Evolutionary conservation across 2,888 invertebrate species (phyloP).

Genomic region (Callosobruchus maculatus): DNA sequence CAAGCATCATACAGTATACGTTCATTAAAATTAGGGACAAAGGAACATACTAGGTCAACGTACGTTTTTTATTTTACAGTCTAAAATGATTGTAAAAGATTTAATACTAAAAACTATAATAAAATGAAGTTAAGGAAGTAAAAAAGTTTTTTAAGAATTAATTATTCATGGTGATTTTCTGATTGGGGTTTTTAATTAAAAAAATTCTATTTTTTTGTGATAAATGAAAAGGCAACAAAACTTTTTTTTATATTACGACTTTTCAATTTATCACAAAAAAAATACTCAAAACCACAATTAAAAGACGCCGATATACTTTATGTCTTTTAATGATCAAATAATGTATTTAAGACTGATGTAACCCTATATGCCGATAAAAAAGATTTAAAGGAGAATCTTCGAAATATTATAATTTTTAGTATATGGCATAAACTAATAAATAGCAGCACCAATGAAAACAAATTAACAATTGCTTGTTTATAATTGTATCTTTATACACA

Average conservation of each 20-base stretch:
- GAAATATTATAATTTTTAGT: conserved; percentile 15
- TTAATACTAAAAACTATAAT: conserved; percentile 18
- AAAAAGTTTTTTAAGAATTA: no score
- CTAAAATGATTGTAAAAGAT: conserved; percentile 21
- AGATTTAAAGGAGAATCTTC: background rate
- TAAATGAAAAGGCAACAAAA: no score
- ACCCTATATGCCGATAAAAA: no score
- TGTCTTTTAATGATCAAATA: no score
- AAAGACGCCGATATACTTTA: no score
- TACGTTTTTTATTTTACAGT: conserved; percentile 20
- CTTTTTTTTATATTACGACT: no score
- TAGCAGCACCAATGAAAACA: conserved; percentile 24
- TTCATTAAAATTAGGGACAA: conserved; percentile 13
- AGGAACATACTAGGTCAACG: conserved; percentile 25
- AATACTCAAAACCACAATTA: no score
- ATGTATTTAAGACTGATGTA: no score
- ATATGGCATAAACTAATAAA: conserved; percentile 14
- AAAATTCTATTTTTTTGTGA: no score
- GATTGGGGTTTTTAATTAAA: background rate
- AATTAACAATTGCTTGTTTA: conserved; percentile 19
- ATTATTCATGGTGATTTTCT: background rate
- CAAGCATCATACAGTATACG: conserved; percentile 24
- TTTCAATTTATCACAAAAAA: no score
- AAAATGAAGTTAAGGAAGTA: no score
- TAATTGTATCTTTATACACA: conserved; percentile 3